These are phyloP conservation scores for Rhopilema esculentum DNA, from an alignment of 30 jellyfish, hydroid and myxozoan species.

Conservation along the genomic window DNA sequence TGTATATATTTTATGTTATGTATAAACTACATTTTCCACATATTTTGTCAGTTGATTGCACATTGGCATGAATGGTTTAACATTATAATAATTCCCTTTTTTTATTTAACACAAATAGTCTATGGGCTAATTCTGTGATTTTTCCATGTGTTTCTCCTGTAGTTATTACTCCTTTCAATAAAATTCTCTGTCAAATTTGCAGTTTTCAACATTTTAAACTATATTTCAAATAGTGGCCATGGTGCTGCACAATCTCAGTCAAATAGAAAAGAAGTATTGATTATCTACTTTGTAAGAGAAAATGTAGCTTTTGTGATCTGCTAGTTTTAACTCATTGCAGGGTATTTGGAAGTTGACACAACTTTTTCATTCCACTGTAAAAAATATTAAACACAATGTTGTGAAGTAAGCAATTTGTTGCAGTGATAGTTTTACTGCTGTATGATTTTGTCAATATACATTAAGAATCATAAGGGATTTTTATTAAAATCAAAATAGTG, in stretches of 20 bases:
- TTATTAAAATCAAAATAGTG: no score
- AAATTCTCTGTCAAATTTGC: background rate
- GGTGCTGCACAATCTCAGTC: background rate
- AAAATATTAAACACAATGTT: no score
- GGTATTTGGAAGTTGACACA: background rate
- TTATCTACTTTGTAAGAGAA: background rate
- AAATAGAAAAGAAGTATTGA: background rate
- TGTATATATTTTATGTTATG: background rate
- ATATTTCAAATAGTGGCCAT: background rate
- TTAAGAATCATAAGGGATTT: no score
- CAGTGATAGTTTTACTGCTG: no score
- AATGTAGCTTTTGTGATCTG: background rate
- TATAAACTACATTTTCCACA: background rate
- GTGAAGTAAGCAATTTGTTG: no score
- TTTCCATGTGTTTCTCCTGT: no score
- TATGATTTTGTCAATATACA: no score
- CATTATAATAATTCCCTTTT: background rate
- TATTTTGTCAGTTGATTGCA: background rate
- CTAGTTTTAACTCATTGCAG: background rate
- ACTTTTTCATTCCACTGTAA: no score
- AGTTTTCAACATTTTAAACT: background rate
- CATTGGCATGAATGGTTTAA: background rate
- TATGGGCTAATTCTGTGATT: background rate
- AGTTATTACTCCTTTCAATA: background rate
- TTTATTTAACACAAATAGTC: background rate